These are phyloP conservation scores for Smittia sp. DNA, from an alignment of 2,888 invertebrate species.

Conservation along the genomic window DNA sequence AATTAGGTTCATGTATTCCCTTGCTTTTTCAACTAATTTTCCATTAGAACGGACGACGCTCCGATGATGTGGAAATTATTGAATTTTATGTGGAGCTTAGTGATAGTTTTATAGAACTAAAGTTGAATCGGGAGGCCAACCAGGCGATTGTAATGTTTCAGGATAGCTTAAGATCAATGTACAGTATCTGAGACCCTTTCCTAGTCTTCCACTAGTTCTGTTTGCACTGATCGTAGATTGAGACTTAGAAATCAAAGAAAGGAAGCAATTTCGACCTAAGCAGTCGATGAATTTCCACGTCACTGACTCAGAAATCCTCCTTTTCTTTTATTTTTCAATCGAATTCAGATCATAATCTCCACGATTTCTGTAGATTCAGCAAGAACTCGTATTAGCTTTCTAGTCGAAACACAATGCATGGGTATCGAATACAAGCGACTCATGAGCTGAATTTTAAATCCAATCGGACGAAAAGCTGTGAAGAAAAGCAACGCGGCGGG, in stretches of 20 bases:
- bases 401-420: not conserved
- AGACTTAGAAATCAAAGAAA: not conserved
- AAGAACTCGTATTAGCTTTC: not conserved
- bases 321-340: not conserved
- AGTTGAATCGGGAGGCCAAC: too few species aligned
- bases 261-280: not conserved
- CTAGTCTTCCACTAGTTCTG: too few species aligned
- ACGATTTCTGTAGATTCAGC: not conserved
- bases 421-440: not conserved
- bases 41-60: too few species aligned
- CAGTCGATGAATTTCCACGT: conserved; percentile 1
- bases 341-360: not conserved
- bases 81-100: too few species aligned
- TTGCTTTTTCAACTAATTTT: too few species aligned
- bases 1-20: too few species aligned
- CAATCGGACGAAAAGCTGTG: not conserved
- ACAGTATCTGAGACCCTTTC: too few species aligned
- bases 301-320: not conserved
- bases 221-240: too few species aligned
- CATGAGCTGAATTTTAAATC: conserved; percentile 8
- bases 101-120: too few species aligned
- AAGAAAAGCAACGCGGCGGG: not conserved
- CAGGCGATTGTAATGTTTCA: too few species aligned
- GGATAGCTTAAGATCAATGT: too few species aligned
- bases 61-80: too few species aligned